Percentiles rank a stretch among this genome's conserved stretches.
phyloP scores from a whole-genome alignment of 2,888 invertebrate genomes.

The Cantharis nigra region DNA sequence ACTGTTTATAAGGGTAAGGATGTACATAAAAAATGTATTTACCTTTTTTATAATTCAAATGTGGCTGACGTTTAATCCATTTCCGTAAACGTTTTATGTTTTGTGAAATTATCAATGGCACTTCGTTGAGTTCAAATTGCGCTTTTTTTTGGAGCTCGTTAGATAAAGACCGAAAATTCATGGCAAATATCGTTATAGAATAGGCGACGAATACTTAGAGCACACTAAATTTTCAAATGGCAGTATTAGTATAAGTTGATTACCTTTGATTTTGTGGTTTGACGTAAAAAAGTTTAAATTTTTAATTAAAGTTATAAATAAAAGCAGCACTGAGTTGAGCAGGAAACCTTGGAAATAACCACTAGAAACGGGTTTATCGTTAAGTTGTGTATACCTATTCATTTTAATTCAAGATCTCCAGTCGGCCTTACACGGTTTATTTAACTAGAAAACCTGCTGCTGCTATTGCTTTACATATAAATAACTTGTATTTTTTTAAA shows the following conservation, averaged over 20 bases:
- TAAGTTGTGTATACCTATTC: neutral
- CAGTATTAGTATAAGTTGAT: neutral
- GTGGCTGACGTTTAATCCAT: slow-evolving; percentile 64
- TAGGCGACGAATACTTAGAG: neutral
- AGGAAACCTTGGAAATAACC: neutral
- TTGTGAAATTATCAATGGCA: slow-evolving; percentile 55
- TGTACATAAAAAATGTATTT: neutral
- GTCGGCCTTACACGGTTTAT: neutral
- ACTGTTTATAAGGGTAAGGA: neutral
- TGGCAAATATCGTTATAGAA: neutral
- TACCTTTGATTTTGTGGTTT: neutral
- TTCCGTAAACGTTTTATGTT: slow-evolving; percentile 60
- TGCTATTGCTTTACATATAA: neutral
- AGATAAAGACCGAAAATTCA: slow-evolving; percentile 29
- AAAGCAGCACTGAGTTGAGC: neutral
- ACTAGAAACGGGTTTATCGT: neutral
- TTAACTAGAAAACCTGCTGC: neutral
- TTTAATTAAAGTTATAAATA: neutral
- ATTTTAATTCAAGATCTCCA: neutral
- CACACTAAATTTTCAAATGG: neutral
- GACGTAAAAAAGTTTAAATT: neutral
- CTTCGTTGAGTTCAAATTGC: slow-evolving; percentile 60
- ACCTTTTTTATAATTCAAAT: slow-evolving; percentile 55
- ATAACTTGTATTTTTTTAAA: neutral
- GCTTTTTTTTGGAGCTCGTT: slow-evolving; percentile 60